Conservation (phyloP, 2,797 vertebrate genomes). For the Ibycter americanus region DNA sequence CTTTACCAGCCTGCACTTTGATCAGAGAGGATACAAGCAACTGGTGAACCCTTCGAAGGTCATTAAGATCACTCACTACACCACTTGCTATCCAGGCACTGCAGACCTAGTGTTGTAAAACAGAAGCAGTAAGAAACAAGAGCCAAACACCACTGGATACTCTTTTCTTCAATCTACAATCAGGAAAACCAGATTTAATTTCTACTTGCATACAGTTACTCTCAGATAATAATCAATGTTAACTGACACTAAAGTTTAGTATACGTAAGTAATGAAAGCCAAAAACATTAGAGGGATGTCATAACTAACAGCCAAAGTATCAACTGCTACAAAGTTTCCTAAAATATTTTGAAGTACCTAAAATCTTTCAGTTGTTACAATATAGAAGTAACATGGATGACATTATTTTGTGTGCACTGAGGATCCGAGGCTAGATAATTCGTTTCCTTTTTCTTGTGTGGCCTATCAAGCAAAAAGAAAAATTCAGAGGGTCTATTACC, state of each 20-base stretch:
- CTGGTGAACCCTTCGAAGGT: conserved; percentile 90
- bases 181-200: background rate
- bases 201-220: background rate
- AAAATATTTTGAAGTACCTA: background rate
- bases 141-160: background rate
- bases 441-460: background rate
- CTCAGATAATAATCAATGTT: background rate
- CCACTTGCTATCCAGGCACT: conserved; percentile 93
- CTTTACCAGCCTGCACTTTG: conserved; percentile 84
- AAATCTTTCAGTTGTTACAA: background rate
- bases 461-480: background rate
- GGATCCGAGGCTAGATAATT: background rate
- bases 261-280: background rate
- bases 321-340: background rate
- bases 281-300: background rate
- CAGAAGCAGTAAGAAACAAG: background rate
- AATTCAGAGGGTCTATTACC: background rate
- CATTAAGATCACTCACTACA: conserved; percentile 89
- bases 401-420: background rate
- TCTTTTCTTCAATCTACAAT: background rate
- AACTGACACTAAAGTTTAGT: background rate
- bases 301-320: background rate
- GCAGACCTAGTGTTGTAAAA: conserved; percentile 82
- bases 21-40: conserved; percentile 87
- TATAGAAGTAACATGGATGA: background rate